A percentile compares a stretch with the other conserved stretches of the same genome.
Conservation (phyloP, 2,888 invertebrate genomes). For the Drosophila recens region DNA sequence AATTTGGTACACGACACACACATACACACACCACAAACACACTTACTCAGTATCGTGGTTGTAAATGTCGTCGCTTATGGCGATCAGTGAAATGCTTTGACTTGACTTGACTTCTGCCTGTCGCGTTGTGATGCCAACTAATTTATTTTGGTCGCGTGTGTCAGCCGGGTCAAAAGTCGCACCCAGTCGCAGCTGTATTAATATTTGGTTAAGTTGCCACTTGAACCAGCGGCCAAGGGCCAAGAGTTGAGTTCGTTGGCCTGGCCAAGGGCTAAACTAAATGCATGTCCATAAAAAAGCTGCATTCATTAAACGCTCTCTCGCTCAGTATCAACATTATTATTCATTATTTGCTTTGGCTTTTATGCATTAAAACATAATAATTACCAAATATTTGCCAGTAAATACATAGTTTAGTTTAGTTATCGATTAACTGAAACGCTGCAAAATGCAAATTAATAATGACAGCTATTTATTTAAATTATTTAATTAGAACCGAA, state of each 20-base stretch:
- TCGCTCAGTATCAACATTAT: conserved; percentile 23
- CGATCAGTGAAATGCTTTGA: conserved; percentile 53
- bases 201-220: conserved; percentile 9
- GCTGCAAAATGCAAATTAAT: conserved; percentile 70
- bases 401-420: conserved; percentile 3
- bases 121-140: conserved; percentile 37
- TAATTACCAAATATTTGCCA: conserved; percentile 70
- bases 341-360: conserved; percentile 25
- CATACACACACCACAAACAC: background rate
- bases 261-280: conserved; percentile 9
- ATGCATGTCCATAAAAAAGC: conserved; percentile 1
- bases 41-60: background rate
- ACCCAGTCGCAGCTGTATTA: background rate
- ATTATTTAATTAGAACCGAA: conserved; percentile 64
- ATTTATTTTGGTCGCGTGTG: conserved; percentile 61
- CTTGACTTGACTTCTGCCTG: conserved; percentile 32
- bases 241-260: conserved; percentile 5
- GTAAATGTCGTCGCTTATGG: conserved; percentile 41
- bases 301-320: conserved; percentile 41
- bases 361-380: conserved; percentile 14
- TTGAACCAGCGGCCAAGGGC: background rate
- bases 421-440: conserved; percentile 21
- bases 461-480: conserved; percentile 62
- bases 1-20: conserved; percentile 31
- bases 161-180: conserved; percentile 29